Conservation (phyloP, 2,888 invertebrate genomes). For the Plemyria rubiginata region DNA sequence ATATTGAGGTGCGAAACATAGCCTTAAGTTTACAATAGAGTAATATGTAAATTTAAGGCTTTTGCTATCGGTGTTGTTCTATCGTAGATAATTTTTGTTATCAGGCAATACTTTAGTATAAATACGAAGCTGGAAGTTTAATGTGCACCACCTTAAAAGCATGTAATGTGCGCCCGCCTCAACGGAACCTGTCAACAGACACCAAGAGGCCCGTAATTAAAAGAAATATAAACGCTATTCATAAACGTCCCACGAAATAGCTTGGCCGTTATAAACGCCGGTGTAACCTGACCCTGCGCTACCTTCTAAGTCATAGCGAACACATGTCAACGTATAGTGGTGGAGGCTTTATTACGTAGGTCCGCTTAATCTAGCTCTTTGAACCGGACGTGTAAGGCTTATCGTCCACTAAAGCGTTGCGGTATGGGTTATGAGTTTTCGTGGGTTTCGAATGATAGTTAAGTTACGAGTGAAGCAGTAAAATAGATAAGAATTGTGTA, state of each 20-base stretch:
- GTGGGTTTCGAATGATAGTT: background rate
- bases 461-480: too few relatives aligned
- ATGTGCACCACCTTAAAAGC: too few relatives aligned
- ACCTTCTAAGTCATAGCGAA: constrained; percentile 37
- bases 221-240: constrained; percentile 84
- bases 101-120: too few relatives aligned
- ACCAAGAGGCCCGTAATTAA: constrained; percentile 74
- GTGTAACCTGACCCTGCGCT: constrained; percentile 48
- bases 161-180: too few relatives aligned
- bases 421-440: background rate
- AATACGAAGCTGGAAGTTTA: too few relatives aligned
- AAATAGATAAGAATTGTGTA: too few relatives aligned
- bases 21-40: background rate
- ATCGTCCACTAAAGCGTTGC: constrained; percentile 6
- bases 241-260: constrained; percentile 78
- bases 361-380: constrained; percentile 81
- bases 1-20: background rate
- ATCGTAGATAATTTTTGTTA: too few relatives aligned
- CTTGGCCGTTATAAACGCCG: constrained; percentile 68
- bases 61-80: too few relatives aligned
- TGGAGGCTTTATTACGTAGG: constrained; percentile 70
- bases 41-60: background rate
- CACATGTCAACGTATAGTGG: constrained; percentile 57
- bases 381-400: constrained; percentile 60
- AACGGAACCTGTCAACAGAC: constrained; percentile 51